phyloP scores from a whole-genome alignment of 1,140 invertebrate genomes.

The Megalopta genalis region DNA sequence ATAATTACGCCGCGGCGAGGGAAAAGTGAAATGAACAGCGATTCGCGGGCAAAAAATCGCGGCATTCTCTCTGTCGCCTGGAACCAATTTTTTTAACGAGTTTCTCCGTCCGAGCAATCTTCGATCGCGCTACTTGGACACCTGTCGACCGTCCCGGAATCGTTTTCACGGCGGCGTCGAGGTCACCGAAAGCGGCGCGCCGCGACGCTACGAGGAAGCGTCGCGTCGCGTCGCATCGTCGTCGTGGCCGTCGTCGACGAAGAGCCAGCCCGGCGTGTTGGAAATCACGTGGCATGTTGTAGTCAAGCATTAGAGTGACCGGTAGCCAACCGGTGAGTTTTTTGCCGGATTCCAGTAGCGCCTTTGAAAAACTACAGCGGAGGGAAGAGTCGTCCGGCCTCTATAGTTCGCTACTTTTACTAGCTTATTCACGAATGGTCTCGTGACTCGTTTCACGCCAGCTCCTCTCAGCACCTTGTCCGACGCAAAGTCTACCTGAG shows the following conservation, averaged over 20 bases:
- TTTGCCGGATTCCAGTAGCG: conserved; percentile 78
- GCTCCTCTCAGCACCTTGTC: conserved; percentile 47
- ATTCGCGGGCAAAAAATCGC: background rate
- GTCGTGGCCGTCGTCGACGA: background rate
- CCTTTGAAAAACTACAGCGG: conserved; percentile 75
- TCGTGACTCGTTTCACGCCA: conserved; percentile 67
- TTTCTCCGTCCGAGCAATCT: conserved; percentile 13
- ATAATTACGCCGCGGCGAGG: background rate
- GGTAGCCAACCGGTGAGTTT: conserved; percentile 76
- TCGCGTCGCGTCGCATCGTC: background rate
- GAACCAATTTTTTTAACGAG: conserved; percentile 12
- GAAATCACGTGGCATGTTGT: conserved; percentile 75
- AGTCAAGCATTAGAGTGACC: conserved; percentile 75
- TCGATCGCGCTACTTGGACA: conserved; percentile 16
- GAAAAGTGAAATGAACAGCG: background rate
- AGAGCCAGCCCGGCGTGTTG: conserved; percentile 49
- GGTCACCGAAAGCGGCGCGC: conserved; percentile 1
- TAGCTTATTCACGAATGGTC: conserved; percentile 70
- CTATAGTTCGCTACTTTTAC: conserved; percentile 71
- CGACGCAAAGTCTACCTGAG: conserved; percentile 10
- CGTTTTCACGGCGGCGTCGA: conserved; percentile 3
- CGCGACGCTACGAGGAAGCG: conserved; percentile 32
- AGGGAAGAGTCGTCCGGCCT: conserved; percentile 56
- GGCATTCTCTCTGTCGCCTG: background rate
- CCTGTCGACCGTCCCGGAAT: background rate